Conservation (phyloP, 2,113 vertebrate species). For the Entosphenus tridentatus region DNA sequence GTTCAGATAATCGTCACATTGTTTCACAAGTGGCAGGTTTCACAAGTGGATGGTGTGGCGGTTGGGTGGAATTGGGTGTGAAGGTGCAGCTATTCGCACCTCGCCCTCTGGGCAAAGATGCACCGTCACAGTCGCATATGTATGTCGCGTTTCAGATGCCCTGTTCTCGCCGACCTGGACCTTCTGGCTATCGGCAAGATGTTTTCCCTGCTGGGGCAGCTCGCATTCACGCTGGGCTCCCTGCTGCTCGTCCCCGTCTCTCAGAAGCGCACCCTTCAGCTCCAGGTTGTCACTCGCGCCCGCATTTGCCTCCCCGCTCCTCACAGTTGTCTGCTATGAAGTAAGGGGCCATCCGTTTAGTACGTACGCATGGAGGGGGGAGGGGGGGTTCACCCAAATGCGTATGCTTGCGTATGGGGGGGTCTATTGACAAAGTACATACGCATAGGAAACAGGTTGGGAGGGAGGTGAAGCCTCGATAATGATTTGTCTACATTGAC, state of each 20-base stretch:
- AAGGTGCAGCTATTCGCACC: no score
- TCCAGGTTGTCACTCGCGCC: conserved; percentile 29
- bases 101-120: no score
- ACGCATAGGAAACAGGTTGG: background rate
- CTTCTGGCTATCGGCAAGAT: conserved; percentile 53
- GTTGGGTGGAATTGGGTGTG: no score
- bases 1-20: no score
- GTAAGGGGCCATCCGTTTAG: background rate
- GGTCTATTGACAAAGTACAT: background rate
- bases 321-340: background rate
- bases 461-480: no score
- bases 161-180: conserved; percentile 55
- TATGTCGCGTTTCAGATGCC: conserved; percentile 33
- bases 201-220: conserved; percentile 48
- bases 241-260: conserved; percentile 50
- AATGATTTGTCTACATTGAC: no score
- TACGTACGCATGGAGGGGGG: no score
- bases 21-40: no score
- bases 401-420: background rate
- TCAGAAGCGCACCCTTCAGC: conserved; percentile 42
- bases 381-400: background rate
- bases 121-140: no score
- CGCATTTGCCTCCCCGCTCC: background rate
- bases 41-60: no score
- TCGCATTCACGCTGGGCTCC: conserved; percentile 56